Evolutionary conservation across 2,888 invertebrate genomes (phyloP).

Genomic region (Sympetrum striolatum): DNA sequence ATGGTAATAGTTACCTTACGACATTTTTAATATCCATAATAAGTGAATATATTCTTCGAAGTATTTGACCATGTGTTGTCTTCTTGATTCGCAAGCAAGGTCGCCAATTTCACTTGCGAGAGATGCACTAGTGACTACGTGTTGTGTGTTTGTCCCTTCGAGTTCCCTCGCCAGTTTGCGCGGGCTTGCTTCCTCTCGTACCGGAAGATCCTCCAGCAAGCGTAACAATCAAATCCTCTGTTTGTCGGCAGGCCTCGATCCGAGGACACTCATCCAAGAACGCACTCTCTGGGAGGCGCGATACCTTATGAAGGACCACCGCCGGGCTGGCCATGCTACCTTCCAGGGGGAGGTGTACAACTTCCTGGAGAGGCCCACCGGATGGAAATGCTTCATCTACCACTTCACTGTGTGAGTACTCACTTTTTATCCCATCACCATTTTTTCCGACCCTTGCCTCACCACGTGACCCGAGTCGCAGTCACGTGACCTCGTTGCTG

Average conservation of each 20-base stretch:
- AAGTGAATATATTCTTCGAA: too few species aligned
- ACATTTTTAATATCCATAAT: too few species aligned
- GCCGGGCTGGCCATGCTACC: conserved; percentile 70
- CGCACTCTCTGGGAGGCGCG: conserved; percentile 61
- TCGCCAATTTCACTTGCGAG: too few species aligned
- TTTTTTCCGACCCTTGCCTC: background rate
- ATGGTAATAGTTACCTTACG: too few species aligned
- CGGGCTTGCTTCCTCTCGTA: background rate
- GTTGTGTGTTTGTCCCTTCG: background rate
- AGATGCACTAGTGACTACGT: background rate
- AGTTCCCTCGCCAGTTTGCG: background rate
- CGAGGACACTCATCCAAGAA: conserved; percentile 53
- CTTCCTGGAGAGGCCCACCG: conserved; percentile 81
- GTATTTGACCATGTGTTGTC: too few species aligned
- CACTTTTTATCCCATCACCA: background rate
- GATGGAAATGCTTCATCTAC: conserved; percentile 84
- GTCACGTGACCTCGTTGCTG: background rate
- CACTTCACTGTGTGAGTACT: conserved; percentile 79
- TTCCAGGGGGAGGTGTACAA: conserved; percentile 83
- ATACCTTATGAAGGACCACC: conserved; percentile 69
- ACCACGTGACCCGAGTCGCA: background rate
- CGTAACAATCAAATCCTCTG: background rate
- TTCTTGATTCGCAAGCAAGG: too few species aligned
- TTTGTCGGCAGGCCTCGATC: conserved; percentile 53
- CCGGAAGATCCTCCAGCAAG: background rate